These are phyloP conservation scores for Drosophila pseudotalamancana DNA, from an alignment of 2,888 invertebrate species.

Conservation along the genomic window DNA sequence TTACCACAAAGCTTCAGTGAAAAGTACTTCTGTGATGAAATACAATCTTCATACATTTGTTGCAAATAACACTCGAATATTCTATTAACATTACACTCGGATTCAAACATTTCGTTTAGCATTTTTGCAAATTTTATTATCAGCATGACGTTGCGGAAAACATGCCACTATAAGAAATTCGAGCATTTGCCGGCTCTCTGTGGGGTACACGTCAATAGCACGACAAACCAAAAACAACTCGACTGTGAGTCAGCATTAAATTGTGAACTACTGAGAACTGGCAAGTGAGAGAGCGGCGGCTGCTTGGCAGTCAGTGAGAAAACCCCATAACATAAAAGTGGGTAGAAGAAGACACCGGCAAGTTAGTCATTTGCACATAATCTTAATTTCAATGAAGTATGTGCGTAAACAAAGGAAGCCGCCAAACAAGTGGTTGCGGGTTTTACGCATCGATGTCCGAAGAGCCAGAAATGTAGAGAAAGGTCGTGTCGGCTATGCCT, in stretches of 20 bases:
- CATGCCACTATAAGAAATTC: constrained; percentile 25
- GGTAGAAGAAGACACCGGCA: neutral
- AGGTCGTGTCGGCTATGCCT: neutral
- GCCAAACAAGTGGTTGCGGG: neutral
- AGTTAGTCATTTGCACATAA: constrained; percentile 6
- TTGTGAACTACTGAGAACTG: neutral
- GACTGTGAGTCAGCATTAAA: constrained; percentile 6
- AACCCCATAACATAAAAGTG: neutral
- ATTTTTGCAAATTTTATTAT: constrained; percentile 49
- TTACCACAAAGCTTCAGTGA: neutral
- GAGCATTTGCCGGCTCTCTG: constrained; percentile 7
- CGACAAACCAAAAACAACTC: neutral
- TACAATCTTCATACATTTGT: constrained; percentile 1
- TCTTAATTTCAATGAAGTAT: constrained; percentile 1
- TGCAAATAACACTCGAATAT: constrained; percentile 14
- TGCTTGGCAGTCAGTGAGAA: neutral
- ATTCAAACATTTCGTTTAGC: constrained; percentile 37
- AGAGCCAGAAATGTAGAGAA: neutral
- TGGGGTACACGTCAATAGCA: constrained; percentile 49
- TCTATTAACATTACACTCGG: constrained; percentile 14
- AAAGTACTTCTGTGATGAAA: constrained; percentile 11
- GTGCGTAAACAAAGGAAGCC: neutral
- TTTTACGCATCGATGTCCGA: constrained; percentile 2
- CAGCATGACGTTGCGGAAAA: constrained; percentile 59
- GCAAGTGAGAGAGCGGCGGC: neutral